Percentiles rank a stretch among this genome's conserved stretches.
Conservation (phyloP, 2,113 vertebrate genomes). For the Mus spicilegus region DNA sequence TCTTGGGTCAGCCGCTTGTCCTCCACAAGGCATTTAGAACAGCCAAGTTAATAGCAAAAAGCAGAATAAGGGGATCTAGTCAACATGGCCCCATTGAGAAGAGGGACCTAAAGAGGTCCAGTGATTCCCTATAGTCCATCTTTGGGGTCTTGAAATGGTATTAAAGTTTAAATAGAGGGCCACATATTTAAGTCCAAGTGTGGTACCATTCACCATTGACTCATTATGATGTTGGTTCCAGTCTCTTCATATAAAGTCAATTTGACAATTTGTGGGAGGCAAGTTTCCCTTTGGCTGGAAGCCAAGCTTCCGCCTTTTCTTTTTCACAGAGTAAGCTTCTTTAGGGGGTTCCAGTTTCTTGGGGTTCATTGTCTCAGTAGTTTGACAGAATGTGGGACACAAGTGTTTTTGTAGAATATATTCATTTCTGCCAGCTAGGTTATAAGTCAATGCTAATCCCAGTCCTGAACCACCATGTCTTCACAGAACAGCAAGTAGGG, state of each 20-base stretch:
- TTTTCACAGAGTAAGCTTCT: background rate
- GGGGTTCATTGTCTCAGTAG: background rate
- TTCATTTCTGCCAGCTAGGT: background rate
- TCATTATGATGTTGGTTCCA: background rate
- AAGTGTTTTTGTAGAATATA: background rate
- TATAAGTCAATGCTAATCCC: too few species aligned
- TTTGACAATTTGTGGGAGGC: background rate
- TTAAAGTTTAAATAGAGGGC: background rate
- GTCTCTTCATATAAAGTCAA: background rate
- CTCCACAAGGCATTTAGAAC: background rate
- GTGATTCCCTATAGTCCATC: background rate
- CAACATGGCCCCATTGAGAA: background rate
- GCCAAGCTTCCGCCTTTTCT: background rate
- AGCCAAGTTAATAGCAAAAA: background rate
- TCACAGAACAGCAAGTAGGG: background rate
- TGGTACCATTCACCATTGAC: background rate
- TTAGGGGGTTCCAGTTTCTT: background rate
- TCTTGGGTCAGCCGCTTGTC: background rate
- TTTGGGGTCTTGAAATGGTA: background rate
- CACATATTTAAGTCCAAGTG: background rate
- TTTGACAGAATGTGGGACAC: background rate
- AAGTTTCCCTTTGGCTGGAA: background rate
- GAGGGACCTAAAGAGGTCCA: background rate
- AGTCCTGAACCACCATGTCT: background rate
- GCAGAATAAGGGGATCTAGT: background rate